Base-by-base conservation (phyloP, 1,140 invertebrate genomes). In the Drosophila kurseongensis region DNA sequence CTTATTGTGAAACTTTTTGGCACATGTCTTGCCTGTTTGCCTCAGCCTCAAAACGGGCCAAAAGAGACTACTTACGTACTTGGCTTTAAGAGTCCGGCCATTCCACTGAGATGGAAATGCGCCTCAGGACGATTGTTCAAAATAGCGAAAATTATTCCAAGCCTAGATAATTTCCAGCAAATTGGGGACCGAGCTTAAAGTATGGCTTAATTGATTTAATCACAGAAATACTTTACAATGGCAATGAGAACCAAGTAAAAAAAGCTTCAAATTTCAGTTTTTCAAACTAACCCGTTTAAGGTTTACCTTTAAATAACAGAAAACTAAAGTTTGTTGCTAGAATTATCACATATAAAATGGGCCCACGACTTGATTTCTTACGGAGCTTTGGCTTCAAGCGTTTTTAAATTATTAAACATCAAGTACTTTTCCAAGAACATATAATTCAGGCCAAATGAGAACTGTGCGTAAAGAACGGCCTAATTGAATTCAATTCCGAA, bases 1-100 rank as follows among this genome's bases (percentile, higher is more conserved):
- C 84, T 72, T 84, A 89, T 88, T 89, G 84, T 84, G 67, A 89
- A 88, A 86, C 83, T 86, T 86, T 89, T 80, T 88, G 84, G 84
- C 84, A 88, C 84, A 88, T 84, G 84, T 89, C 84, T 89, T 84
- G 80, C 58, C 76, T 89, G 82, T 75, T 57, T 78, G 81, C 35
- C 63, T 13, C 59, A 23, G 42, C 42, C 65, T 42, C 44, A 55
- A 76, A 76, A 76, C 35, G 50, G 57, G 56, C 78, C 75, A 57
- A 55, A 38, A 38, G 58, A 67, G 58, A 58, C 41, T 67, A 71
- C 68, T 82, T 74, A 56, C 40, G n/a, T 54, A 48, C 61, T 75
- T 58, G 52, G 54, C 47, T 52, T 36, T 16, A 51, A 74, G 65
- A 66, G 73, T 23, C 41, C 40, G 44, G 10, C 60, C 32, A 62